phyloP scores from a whole-genome alignment of 2,113 vertebrate species.

The Hippopotamus amphibius region DNA sequence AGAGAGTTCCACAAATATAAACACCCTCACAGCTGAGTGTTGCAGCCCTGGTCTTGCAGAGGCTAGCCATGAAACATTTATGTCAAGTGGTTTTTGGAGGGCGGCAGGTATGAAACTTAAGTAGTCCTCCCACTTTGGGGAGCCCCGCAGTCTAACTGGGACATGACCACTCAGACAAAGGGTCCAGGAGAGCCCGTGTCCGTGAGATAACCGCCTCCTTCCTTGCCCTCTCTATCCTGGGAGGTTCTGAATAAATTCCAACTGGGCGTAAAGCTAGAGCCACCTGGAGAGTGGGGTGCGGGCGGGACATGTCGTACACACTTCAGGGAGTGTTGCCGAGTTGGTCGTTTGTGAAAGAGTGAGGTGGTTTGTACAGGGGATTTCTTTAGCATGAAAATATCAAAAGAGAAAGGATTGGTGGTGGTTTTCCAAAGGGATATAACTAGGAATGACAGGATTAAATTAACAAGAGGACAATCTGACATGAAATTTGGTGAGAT shows the following conservation, averaged over 20 bases:
- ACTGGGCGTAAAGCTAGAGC: conserved; percentile 28
- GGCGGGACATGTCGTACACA: fast-evolving
- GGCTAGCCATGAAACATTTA: conserved; percentile 88
- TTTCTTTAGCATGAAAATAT: conserved; percentile 45
- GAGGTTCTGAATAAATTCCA: conserved; percentile 81
- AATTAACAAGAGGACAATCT: conserved; percentile 61
- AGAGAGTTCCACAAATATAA: conserved; percentile 92
- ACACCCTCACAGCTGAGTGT: conserved; percentile 89
- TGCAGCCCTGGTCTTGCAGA: conserved; percentile 84
- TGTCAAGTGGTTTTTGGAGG: conserved; percentile 85
- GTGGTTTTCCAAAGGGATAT: conserved; percentile 54
- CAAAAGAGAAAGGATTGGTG: conserved; percentile 22
- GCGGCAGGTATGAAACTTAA: conserved; percentile 85
- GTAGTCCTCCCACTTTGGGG: conserved; percentile 82
- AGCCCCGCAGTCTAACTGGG: conserved; percentile 34
- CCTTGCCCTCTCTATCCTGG: conserved; percentile 51
- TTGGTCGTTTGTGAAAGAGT: neutral
- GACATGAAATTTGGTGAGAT: conserved; percentile 46
- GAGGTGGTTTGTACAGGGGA: neutral
- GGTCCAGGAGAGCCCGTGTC: conserved; percentile 71
- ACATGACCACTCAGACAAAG: conserved; percentile 81
- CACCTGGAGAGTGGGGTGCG: neutral
- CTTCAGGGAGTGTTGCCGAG: neutral
- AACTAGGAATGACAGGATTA: conserved; percentile 63
- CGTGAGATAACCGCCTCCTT: conserved; percentile 62